Evolutionary conservation across 2,888 invertebrate species (phyloP).

Genomic region (Glaucopsyche alexis): DNA sequence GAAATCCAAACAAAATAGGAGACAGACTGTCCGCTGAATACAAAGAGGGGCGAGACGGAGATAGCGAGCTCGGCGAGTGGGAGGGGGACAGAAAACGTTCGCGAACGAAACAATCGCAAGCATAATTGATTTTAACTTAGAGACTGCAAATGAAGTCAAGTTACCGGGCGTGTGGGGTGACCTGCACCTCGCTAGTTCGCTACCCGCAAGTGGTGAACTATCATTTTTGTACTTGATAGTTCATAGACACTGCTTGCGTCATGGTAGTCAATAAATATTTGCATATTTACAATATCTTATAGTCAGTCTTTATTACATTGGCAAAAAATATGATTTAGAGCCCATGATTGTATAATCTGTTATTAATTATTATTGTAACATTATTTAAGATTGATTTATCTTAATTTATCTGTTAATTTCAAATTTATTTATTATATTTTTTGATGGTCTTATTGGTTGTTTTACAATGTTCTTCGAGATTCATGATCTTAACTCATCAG

Average conservation of each 20-base stretch:
- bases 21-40: slow-evolving; percentile 67
- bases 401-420: too few species aligned
- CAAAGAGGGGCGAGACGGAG: slow-evolving; percentile 51
- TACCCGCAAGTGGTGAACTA: not conserved
- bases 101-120: slow-evolving; percentile 77
- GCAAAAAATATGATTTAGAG: not conserved
- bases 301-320: not conserved
- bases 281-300: not conserved
- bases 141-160: slow-evolving; percentile 68
- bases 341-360: not conserved
- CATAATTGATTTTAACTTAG: slow-evolving; percentile 77
- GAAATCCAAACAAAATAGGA: slow-evolving; percentile 65
- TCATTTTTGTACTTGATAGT: not conserved
- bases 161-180: slow-evolving; percentile 35
- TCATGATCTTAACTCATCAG: too few species aligned
- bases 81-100: slow-evolving; percentile 62
- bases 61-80: slow-evolving; percentile 37
- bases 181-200: not conserved
- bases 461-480: too few species aligned
- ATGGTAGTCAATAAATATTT: not conserved
- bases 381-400: too few species aligned
- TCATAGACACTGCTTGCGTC: not conserved
- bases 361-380: too few species aligned
- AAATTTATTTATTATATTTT: too few species aligned
- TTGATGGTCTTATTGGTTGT: too few species aligned